Evolutionary conservation across 2,888 invertebrate species (phyloP).

Genomic region (Noctua pronuba): DNA sequence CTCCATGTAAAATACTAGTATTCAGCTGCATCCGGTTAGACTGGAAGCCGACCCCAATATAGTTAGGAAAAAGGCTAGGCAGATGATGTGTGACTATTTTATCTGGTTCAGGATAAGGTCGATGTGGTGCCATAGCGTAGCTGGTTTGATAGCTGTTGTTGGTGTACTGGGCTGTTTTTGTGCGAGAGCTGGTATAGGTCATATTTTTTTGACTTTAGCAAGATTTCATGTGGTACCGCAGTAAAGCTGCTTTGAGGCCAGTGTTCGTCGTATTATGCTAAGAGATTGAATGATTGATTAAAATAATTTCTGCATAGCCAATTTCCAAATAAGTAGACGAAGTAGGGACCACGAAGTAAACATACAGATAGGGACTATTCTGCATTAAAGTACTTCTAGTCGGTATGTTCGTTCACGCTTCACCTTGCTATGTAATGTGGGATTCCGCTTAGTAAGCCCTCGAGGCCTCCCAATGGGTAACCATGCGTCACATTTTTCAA

Average conservation of each 20-base stretch:
- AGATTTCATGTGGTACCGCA: no score
- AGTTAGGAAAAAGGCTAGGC: no score
- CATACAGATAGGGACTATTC: background rate
- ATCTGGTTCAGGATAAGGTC: background rate
- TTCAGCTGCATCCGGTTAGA: no score
- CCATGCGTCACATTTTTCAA: conserved; percentile 11
- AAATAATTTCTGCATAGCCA: background rate
- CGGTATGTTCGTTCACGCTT: conserved; percentile 9
- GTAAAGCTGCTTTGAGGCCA: no score
- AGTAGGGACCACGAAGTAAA: background rate
- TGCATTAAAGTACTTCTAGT: background rate
- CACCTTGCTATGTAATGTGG: conserved; percentile 16
- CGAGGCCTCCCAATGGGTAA: conserved; percentile 22
- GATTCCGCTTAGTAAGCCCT: conserved; percentile 28
- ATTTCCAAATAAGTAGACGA: background rate
- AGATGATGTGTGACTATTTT: background rate
- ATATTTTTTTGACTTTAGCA: no score
- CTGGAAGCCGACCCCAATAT: no score
- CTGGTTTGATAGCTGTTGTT: background rate
- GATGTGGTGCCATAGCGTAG: background rate
- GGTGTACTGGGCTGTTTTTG: background rate
- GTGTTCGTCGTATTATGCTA: no score
- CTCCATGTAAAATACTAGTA: no score
- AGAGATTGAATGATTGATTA: no score
- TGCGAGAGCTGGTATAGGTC: no score